A percentile compares a stretch with the other conserved stretches of the same genome.
Evolutionary conservation across 2,113 vertebrate species (phyloP).

Genomic region (Pluvianellus socialis): DNA sequence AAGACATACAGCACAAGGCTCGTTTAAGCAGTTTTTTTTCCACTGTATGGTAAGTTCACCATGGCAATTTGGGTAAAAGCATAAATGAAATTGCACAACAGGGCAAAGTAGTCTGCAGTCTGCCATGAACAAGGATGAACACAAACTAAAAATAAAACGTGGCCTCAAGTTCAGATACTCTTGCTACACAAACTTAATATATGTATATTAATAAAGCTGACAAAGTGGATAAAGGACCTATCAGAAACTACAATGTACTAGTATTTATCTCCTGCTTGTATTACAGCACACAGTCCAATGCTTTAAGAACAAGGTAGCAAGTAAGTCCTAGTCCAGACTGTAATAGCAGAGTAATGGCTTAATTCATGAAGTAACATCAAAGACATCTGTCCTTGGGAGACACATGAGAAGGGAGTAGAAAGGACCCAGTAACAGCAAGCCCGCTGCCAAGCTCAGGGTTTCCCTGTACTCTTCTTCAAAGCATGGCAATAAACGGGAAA

Average conservation of each 20-base stretch:
- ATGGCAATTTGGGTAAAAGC: background rate
- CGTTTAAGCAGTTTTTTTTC: background rate
- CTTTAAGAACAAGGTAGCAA: background rate
- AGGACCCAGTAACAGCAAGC: background rate
- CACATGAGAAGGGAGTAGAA: background rate
- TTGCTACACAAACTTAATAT: background rate
- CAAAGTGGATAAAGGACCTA: background rate
- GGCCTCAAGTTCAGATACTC: background rate
- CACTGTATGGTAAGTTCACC: background rate
- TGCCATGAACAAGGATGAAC: background rate
- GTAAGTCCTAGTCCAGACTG: background rate
- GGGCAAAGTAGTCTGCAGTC: background rate
- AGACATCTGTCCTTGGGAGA: background rate
- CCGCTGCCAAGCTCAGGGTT: slow-evolving; percentile 50
- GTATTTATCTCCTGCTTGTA: background rate
- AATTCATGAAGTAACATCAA: background rate
- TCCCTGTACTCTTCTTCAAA: slow-evolving; percentile 15
- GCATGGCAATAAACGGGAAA: background rate
- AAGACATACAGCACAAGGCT: slow-evolving; percentile 47
- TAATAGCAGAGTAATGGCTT: background rate
- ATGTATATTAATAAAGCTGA: background rate
- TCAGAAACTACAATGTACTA: background rate
- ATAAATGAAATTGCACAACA: background rate
- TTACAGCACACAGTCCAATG: rapidly evolving
- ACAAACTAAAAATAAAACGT: background rate